phyloP scores from a whole-genome alignment of 1,140 invertebrate genomes.

The Bombus fervidus region DNA sequence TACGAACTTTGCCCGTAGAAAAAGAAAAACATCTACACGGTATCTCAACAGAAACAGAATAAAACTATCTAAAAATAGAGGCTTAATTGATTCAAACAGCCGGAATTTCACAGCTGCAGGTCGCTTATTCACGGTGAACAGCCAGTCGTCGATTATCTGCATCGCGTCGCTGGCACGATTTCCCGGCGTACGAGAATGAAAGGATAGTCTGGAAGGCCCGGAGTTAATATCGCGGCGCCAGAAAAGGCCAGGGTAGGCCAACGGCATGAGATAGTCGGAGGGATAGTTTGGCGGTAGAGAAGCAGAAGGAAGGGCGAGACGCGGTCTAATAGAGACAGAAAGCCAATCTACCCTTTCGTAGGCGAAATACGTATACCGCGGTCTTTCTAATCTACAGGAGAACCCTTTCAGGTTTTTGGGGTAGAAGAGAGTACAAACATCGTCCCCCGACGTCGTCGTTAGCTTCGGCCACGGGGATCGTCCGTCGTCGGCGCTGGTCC shows the following conservation, averaged over 20 bases:
- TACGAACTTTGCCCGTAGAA: not conserved
- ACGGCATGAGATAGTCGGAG: slow-evolving; percentile 4
- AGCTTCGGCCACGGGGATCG: not conserved
- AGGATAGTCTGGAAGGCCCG: not conserved
- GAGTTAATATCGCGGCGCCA: slow-evolving; percentile 24
- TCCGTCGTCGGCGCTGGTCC: slow-evolving; percentile 2
- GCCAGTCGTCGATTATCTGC: slow-evolving; percentile 21
- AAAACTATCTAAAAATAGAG: not conserved
- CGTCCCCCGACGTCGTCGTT: slow-evolving; percentile 47
- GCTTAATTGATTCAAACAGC: slow-evolving; percentile 6
- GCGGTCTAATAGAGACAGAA: slow-evolving; percentile 67
- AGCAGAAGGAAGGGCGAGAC: slow-evolving; percentile 22
- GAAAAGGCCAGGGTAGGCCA: not conserved
- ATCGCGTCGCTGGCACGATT: slow-evolving; percentile 19
- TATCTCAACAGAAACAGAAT: not conserved
- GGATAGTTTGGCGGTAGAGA: not conserved
- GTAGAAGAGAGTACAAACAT: slow-evolving; percentile 72
- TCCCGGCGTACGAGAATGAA: slow-evolving; percentile 10
- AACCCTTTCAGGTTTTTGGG: slow-evolving; percentile 78
- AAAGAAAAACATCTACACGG: not conserved
- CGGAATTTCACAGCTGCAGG: not conserved
- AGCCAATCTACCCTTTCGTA: slow-evolving; percentile 61
- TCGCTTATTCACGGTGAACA: not conserved
- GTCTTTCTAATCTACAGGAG: slow-evolving; percentile 73
- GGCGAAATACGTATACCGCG: slow-evolving; percentile 59